These are phyloP conservation scores for Drosophila testacea DNA, from an alignment of 2,888 invertebrate species.

Conservation along the genomic window DNA sequence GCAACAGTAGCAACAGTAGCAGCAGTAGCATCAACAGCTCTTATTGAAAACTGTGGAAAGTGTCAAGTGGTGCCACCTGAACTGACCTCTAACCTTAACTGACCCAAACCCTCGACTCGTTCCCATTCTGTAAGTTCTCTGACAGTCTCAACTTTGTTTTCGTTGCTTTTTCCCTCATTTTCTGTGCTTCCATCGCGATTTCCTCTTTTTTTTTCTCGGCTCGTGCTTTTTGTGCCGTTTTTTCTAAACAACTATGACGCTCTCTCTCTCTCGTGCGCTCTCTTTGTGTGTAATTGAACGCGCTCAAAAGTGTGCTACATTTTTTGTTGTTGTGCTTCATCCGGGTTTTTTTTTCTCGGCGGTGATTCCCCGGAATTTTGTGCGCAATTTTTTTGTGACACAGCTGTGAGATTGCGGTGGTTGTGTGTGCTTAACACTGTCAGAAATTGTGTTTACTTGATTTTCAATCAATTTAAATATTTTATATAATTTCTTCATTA, in stretches of 20 bases:
- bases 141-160: constrained; percentile 21
- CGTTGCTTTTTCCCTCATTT: constrained; percentile 11
- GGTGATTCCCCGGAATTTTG: constrained; percentile 35
- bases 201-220: constrained; percentile 35
- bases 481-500: constrained; percentile 8
- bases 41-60: constrained; percentile 1
- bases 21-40: no score
- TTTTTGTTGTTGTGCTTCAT: constrained; percentile 34
- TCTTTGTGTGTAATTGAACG: neutral
- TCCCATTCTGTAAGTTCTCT: constrained; percentile 12
- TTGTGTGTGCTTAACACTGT: constrained; percentile 1
- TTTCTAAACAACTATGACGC: constrained; percentile 64
- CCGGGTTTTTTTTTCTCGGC: constrained; percentile 21
- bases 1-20: constrained; percentile 15
- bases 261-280: constrained; percentile 3
- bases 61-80: constrained; percentile 18
- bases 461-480: neutral
- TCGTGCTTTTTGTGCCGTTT: constrained; percentile 76
- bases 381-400: neutral
- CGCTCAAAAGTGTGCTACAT: constrained; percentile 65
- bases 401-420: constrained; percentile 18
- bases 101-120: constrained; percentile 9
- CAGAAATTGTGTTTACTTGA: constrained; percentile 5
- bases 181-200: constrained; percentile 14
- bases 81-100: constrained; percentile 59